phyloP scores from a whole-genome alignment of 2,888 invertebrate species.

The Drosophila borealis region DNA sequence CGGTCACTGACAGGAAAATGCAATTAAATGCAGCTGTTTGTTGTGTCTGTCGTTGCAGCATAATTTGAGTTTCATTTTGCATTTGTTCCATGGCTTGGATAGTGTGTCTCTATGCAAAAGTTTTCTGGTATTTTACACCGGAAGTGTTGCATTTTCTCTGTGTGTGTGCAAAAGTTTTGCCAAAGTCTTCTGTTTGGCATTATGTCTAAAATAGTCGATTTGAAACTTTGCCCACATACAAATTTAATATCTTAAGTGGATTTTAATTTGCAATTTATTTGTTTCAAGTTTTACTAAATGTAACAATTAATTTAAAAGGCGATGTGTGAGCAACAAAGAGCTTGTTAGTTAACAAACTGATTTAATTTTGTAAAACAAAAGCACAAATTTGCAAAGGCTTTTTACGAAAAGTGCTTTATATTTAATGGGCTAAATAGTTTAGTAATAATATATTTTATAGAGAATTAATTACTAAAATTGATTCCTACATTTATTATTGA shows the following conservation, averaged over 20 bases:
- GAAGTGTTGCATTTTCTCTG: conserved; percentile 44
- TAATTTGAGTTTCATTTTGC: conserved; percentile 55
- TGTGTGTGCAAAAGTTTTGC: conserved; percentile 34
- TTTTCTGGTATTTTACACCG: conserved; percentile 41
- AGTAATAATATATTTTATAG: too few species aligned
- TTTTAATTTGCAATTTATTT: conserved; percentile 27
- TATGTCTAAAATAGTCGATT: conserved; percentile 11
- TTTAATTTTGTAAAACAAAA: too few species aligned
- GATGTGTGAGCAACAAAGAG: too few species aligned
- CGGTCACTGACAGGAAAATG: conserved; percentile 56
- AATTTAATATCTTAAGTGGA: conserved; percentile 48
- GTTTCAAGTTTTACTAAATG: not conserved
- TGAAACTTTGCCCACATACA: conserved; percentile 24
- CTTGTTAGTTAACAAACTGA: too few species aligned
- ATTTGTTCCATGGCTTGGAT: conserved; percentile 27
- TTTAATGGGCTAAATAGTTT: too few species aligned
- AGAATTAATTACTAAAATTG: too few species aligned
- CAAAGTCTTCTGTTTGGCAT: conserved; percentile 17
- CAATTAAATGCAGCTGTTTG: conserved; percentile 59
- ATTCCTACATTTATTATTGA: too few species aligned
- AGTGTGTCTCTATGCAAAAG: conserved; percentile 25
- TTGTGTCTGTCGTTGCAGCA: conserved; percentile 20
- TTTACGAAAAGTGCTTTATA: too few species aligned
- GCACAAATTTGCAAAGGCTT: too few species aligned
- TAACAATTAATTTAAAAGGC: too few species aligned